Evolutionary conservation across 2,888 invertebrate species (phyloP).

Genomic region (Tinea trinotella): DNA sequence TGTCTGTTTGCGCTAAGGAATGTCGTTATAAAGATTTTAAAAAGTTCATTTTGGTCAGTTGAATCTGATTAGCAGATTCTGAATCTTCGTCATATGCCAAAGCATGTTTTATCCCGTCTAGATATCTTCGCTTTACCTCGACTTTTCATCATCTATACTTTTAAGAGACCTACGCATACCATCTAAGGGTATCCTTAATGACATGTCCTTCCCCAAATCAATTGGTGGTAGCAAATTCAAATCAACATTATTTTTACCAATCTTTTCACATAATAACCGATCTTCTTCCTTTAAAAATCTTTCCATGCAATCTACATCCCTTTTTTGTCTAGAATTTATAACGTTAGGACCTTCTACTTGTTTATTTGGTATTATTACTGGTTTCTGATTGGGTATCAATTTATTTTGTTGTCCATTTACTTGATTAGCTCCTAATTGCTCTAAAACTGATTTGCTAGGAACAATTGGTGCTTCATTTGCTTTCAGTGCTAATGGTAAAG

Average conservation of each 20-base stretch:
- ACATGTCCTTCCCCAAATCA: conserved; percentile 37
- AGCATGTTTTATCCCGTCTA: too few species aligned
- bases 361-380: too few species aligned
- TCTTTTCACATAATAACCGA: conserved; percentile 41
- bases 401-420: too few species aligned
- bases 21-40: too few species aligned
- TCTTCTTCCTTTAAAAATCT: conserved; percentile 37
- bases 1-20: too few species aligned
- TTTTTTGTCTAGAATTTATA: conserved; percentile 37
- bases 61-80: too few species aligned
- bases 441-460: too few species aligned
- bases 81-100: too few species aligned
- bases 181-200: conserved; percentile 37
- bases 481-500: not conserved
- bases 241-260: conserved; percentile 23
- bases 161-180: conserved; percentile 46
- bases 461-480: conserved; percentile 35
- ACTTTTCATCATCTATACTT: conserved; percentile 37
- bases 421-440: too few species aligned
- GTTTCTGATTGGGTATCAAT: too few species aligned
- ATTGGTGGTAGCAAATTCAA: conserved; percentile 32
- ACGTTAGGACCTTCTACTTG: too few species aligned
- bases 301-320: conserved; percentile 49
- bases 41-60: too few species aligned
- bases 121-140: conserved; percentile 7